phyloP scores from a whole-genome alignment of 2,888 invertebrate genomes.

The Stomorhina lunata region DNA sequence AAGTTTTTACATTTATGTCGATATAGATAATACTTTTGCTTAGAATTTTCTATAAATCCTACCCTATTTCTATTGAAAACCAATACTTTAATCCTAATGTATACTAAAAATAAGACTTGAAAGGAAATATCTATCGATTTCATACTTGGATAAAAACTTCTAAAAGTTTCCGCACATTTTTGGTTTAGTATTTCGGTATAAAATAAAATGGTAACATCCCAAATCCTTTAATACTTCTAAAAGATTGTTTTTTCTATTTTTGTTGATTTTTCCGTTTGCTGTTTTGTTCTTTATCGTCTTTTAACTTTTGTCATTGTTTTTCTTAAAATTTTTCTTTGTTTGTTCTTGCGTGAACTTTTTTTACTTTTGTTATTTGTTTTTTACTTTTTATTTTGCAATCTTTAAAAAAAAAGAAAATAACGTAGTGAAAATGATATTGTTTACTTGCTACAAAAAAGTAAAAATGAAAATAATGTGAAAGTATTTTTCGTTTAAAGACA shows the following conservation, averaged over 20 bases:
- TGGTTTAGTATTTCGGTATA: slow-evolving; percentile 10
- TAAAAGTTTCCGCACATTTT: slow-evolving; percentile 22
- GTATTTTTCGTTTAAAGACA: slow-evolving; percentile 41
- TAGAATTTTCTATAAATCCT: not conserved
- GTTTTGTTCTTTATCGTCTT: not conserved
- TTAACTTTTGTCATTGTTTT: slow-evolving; percentile 37
- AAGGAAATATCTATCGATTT: slow-evolving; percentile 8
- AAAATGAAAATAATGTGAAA: no score
- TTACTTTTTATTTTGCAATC: slow-evolving; percentile 7
- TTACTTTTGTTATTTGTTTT: not conserved
- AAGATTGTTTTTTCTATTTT: not conserved
- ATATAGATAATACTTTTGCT: not conserved
- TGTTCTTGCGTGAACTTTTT: slow-evolving; percentile 31
- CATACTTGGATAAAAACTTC: not conserved
- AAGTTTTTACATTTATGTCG: not conserved
- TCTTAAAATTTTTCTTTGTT: slow-evolving; percentile 21
- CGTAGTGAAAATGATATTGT: slow-evolving; percentile 61
- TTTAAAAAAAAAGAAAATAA: slow-evolving; percentile 33
- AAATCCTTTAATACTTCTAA: slow-evolving; percentile 52
- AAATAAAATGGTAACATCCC: slow-evolving; percentile 33
- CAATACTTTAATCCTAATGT: not conserved
- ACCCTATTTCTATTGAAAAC: not conserved
- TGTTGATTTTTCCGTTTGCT: no score
- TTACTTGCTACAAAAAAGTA: slow-evolving; percentile 44
- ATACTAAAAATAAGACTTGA: not conserved